phyloP scores from a whole-genome alignment of 2,888 invertebrate genomes.

The Aspidapion aeneum region DNA sequence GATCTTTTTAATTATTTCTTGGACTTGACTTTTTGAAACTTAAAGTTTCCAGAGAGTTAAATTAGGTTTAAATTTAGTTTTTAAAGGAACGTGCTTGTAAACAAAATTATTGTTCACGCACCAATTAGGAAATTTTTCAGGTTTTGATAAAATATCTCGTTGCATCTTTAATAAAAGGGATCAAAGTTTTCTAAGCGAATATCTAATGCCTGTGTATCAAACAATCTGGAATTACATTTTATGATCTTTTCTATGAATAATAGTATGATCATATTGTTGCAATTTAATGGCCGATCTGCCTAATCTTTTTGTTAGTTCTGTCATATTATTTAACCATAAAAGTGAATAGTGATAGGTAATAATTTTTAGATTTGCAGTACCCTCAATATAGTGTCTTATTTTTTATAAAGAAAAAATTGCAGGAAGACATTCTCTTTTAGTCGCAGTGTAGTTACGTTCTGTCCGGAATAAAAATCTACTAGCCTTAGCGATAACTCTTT shows the following conservation, averaged over 20 bases:
- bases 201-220: neutral
- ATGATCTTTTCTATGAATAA: conserved; percentile 12
- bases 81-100: neutral
- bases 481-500: conserved; percentile 21
- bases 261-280: conserved; percentile 16
- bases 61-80: conserved; percentile 7
- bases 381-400: no score
- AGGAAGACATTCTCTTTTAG: no score
- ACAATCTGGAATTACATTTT: neutral
- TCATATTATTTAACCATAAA: conserved; percentile 24
- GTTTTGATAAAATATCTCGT: neutral
- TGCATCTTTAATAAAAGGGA: neutral
- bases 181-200: neutral
- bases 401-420: conserved; percentile 19
- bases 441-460: no score
- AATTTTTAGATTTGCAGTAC: conserved; percentile 3
- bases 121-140: neutral
- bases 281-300: no score
- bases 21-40: conserved; percentile 23
- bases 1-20: conserved; percentile 13
- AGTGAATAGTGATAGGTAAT: conserved; percentile 29
- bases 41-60: conserved; percentile 26
- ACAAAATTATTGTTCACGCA: neutral
- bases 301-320: no score
- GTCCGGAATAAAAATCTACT: no score